Evolutionary conservation across 2,888 invertebrate species (phyloP), one percentile per base, ranked within the genome.

Genomic region (Cyaniris semiargus): DNA sequence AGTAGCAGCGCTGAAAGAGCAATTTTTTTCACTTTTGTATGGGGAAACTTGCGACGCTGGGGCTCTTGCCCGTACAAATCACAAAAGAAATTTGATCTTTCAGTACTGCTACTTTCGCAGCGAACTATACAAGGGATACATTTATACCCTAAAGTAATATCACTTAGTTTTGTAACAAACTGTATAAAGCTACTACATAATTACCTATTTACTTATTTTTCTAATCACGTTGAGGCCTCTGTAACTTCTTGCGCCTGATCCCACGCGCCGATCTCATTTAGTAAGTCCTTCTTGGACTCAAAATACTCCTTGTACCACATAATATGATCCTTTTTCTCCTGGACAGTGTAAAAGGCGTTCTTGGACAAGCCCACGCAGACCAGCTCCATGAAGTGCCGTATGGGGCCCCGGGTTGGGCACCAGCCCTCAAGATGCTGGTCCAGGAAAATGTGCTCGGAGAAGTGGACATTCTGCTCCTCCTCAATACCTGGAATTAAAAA

Each of bases 351-450:
- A 89, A 97, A 98, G 0, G 98, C 96, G 93, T 99, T 99, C 89
- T 98, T 98, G 0, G 98, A 98, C 0, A 99, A 94, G 6, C 99
- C 99, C 0, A 97, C 96, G 82, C 97, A 97, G 0, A 99, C 99
- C 7, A 99, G 94, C 85, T 99, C 99, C 99, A 99, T 99, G 88
- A 98, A 99, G 89, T 99, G 98, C 8, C 98, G 95, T 81, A 99
- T 95, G 0, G 99, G 99, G 0, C 99, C 99, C 82, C 95, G 96
- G 72, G 93, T 95, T 0, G 99, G 99, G 87, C 99, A 99, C 97
- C 98, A 98, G 0, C 95, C 95, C 83, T 97, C 96, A 21, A 99
- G 93, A 86, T 97, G 96, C 21, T 96, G 94, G 80, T 99, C 99
- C 15, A 99, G 92, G 89, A 99, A 99, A 38, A 99, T 95, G 87